Evolutionary conservation across 1,140 invertebrate genomes (phyloP).

Genomic region (Panonychus citri): DNA sequence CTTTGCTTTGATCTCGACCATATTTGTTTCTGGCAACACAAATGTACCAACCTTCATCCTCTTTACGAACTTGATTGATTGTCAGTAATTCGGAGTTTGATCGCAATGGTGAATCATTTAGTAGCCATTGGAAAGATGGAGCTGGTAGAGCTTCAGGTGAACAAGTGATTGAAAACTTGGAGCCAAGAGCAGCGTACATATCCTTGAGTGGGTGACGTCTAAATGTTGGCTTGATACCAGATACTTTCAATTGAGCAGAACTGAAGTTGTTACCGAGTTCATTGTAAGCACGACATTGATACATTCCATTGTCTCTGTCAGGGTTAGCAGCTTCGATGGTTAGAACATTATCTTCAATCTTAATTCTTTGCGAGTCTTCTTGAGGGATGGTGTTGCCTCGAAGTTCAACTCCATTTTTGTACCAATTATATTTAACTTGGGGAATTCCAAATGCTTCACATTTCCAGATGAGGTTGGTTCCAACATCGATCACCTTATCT

Average conservation of each 20-base stretch:
- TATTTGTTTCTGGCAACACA: constrained; percentile 57
- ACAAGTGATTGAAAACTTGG: constrained; percentile 74
- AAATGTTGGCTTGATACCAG: constrained; percentile 66
- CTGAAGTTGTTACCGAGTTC: constrained; percentile 61
- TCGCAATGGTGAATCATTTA: constrained; percentile 33
- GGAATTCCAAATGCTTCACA: constrained; percentile 90
- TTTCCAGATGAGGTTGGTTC: constrained; percentile 52
- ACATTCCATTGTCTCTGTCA: constrained; percentile 70
- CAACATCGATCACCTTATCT: constrained; percentile 66
- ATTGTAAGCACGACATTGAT: constrained; percentile 76
- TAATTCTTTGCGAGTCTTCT: constrained; percentile 19
- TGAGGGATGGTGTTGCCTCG: constrained; percentile 32
- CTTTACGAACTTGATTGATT: constrained; percentile 57
- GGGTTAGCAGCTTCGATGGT: constrained; percentile 51
- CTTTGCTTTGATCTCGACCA: constrained; percentile 51
- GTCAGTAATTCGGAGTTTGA: constrained; percentile 53
- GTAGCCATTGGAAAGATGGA: constrained; percentile 71
- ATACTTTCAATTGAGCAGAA: constrained; percentile 63
- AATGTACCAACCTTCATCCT: constrained; percentile 66
- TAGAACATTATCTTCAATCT: constrained; percentile 57
- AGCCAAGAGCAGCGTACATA: constrained; percentile 64
- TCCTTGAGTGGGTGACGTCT: constrained; percentile 63
- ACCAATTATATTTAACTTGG: constrained; percentile 76
- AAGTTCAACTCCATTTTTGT: constrained; percentile 53
- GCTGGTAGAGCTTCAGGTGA: constrained; percentile 78